These are phyloP conservation scores for Nettapus auritus DNA, from an alignment of 2,113 vertebrate genomes.

Conservation along the genomic window DNA sequence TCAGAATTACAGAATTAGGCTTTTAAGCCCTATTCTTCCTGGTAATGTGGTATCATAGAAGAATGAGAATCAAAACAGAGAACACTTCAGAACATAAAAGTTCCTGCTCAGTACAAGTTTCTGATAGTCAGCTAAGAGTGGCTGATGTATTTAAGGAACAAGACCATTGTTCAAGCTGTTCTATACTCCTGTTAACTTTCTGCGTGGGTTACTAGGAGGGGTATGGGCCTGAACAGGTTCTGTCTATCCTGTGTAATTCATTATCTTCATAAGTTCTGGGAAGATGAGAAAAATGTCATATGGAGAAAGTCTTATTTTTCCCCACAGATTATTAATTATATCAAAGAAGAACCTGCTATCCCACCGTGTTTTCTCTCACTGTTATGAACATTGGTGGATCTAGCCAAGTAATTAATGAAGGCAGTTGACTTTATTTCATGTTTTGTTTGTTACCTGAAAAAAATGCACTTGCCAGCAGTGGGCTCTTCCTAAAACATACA, in stretches of 20 bases:
- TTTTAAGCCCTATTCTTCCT: background rate
- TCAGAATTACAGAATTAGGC: background rate
- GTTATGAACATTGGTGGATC: background rate
- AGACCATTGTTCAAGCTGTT: background rate
- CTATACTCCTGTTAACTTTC: background rate
- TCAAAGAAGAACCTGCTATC: background rate
- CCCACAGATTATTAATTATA: background rate
- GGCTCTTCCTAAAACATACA: background rate
- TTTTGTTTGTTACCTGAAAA: background rate
- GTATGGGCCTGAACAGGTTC: background rate
- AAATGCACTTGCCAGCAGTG: background rate
- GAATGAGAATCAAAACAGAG: background rate
- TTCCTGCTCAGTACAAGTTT: background rate
- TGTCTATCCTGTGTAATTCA: background rate
- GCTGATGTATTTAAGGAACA: background rate
- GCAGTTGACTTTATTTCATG: background rate
- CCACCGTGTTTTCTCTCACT: background rate
- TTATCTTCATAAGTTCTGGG: background rate
- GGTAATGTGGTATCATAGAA: background rate
- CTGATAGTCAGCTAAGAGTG: background rate
- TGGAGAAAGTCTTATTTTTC: background rate
- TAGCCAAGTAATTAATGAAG: background rate
- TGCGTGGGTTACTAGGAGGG: fast-evolving
- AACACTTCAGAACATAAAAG: background rate
- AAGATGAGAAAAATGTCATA: background rate